Evolutionary conservation across 2,888 invertebrate species (phyloP).

Genomic region (Xanthia icteritia): DNA sequence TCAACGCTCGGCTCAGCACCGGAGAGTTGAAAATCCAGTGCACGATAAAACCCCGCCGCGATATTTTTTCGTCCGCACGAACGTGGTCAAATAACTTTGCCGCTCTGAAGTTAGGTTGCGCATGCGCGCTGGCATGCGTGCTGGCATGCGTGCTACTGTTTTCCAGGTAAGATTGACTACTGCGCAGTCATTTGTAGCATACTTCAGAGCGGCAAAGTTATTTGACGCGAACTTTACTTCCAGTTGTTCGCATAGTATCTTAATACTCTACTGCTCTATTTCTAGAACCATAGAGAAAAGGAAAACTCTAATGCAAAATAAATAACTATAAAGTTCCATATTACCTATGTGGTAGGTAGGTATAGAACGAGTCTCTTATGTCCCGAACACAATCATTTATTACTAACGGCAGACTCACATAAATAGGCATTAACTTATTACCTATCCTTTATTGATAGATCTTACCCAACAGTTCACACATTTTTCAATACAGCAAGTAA

Average conservation of each 20-base stretch:
- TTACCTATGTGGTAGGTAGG: constrained; percentile 21
- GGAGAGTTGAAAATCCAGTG: too few species aligned
- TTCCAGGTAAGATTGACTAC: too few species aligned
- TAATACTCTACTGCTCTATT: constrained; percentile 8
- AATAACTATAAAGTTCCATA: constrained; percentile 6
- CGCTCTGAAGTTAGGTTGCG: too few species aligned
- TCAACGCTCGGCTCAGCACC: too few species aligned
- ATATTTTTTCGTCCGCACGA: too few species aligned
- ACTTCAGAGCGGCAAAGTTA: too few species aligned
- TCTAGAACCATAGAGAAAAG: constrained; percentile 16
- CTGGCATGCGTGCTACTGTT: too few species aligned
- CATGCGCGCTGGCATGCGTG: too few species aligned
- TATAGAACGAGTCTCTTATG: constrained; percentile 26
- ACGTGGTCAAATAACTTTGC: too few species aligned
- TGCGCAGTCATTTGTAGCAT: too few species aligned
- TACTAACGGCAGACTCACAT: constrained; percentile 50
- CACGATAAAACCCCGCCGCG: too few species aligned
- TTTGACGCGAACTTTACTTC: too few species aligned
- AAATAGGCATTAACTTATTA: constrained; percentile 52
- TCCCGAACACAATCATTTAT: constrained; percentile 31
- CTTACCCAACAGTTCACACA: constrained; percentile 55
- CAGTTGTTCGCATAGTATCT: constrained; percentile 6
- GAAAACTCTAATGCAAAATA: constrained; percentile 7
- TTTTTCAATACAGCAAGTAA: constrained; percentile 51
- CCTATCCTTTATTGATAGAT: constrained; percentile 47